phyloP scores from a whole-genome alignment of 2,113 vertebrate species.

The Tachysurus vachellii region DNA sequence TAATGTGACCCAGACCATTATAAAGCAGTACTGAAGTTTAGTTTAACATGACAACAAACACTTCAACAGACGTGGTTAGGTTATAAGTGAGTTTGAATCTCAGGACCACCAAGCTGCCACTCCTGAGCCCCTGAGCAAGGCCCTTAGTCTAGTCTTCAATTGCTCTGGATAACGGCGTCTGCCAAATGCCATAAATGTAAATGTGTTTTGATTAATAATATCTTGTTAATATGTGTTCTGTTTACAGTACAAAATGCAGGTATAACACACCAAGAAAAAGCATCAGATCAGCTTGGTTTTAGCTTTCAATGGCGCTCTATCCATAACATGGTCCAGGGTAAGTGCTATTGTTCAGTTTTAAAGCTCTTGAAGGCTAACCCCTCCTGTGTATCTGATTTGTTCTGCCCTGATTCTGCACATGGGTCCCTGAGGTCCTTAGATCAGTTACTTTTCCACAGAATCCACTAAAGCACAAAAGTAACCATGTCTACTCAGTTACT shows the following conservation, averaged over 20 bases:
- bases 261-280: neutral
- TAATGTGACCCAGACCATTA: neutral
- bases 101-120: no score
- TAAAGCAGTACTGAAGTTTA: neutral
- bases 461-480: neutral
- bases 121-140: no score
- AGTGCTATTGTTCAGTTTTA: neutral
- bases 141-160: no score
- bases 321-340: neutral
- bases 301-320: neutral
- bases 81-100: neutral
- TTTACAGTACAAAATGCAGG: neutral
- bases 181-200: no score
- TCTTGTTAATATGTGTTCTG: neutral
- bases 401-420: slow-evolving; percentile 11
- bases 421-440: slow-evolving; percentile 15
- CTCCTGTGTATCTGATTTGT: slow-evolving; percentile 10
- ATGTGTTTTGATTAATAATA: neutral
- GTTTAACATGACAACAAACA: neutral
- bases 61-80: neutral
- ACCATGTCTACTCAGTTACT: neutral
- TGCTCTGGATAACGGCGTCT: no score
- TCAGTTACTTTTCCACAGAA: slow-evolving; percentile 10
- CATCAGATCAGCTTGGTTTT: neutral
- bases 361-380: neutral